Percentiles rank a stretch among this genome's conserved stretches.
Evolutionary conservation across 2,888 invertebrate genomes (phyloP).

Genomic region (Morpho achilles): DNA sequence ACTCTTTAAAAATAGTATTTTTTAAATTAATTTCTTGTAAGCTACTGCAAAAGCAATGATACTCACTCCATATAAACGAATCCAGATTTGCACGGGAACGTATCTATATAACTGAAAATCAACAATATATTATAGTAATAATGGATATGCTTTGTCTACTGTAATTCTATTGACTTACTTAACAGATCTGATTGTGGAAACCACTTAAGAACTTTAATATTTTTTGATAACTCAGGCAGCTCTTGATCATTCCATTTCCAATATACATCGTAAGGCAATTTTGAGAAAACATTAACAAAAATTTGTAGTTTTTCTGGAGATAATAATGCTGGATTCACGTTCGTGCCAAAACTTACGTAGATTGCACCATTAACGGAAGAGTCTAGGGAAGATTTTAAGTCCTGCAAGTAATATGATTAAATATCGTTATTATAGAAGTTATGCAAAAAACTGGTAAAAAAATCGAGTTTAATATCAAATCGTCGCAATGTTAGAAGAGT

Average conservation of each 20-base stretch:
- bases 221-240: constrained; percentile 38
- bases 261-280: constrained; percentile 46
- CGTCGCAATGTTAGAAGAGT: too few species aligned
- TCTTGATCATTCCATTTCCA: constrained; percentile 52
- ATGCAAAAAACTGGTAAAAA: too few species aligned
- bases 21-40: too few species aligned
- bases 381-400: constrained; percentile 42
- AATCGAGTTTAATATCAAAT: background rate
- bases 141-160: too few species aligned
- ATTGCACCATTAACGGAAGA: constrained; percentile 45
- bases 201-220: constrained; percentile 52
- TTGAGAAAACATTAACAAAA: constrained; percentile 43
- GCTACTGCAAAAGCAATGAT: too few species aligned
- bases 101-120: too few species aligned
- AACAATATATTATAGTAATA: too few species aligned
- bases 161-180: constrained; percentile 32
- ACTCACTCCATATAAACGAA: too few species aligned
- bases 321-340: constrained; percentile 35
- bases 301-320: constrained; percentile 29
- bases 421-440: too few species aligned
- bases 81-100: too few species aligned
- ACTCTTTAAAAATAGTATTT: too few species aligned
- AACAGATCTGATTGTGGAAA: constrained; percentile 48
- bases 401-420: constrained; percentile 33
- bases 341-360: constrained; percentile 54